These are phyloP conservation scores for Clarias batrachus DNA, from an alignment of 2,113 vertebrate genomes.

Conservation along the genomic window DNA sequence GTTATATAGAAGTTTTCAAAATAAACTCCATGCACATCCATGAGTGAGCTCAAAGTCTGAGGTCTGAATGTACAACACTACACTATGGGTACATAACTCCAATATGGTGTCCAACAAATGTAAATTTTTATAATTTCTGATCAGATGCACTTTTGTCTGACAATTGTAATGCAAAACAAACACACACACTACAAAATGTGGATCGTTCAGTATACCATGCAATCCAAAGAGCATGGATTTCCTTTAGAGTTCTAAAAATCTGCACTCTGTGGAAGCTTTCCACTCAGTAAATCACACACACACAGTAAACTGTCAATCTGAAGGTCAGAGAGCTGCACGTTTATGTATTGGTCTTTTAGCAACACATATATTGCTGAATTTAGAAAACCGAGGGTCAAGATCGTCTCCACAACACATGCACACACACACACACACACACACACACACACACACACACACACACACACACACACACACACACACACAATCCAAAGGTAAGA, in stretches of 20 bases:
- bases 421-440: neutral
- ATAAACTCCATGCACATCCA: neutral
- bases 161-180: neutral
- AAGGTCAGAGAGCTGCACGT: conserved; percentile 7
- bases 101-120: neutral
- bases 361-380: neutral
- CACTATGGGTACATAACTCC: neutral
- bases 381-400: conserved; percentile 12
- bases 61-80: neutral
- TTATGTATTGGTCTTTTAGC: neutral
- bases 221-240: conserved; percentile 27
- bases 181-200: neutral
- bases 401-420: neutral
- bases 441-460: neutral
- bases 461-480: neutral
- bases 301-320: neutral
- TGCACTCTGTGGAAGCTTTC: neutral
- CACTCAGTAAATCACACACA: neutral
- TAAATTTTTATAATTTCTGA: neutral
- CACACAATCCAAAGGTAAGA: neutral
- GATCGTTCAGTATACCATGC: conserved; percentile 7
- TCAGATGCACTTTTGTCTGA: neutral
- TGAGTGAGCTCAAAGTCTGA: neutral
- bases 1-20: too few species aligned
- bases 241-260: conserved; percentile 23